Base-by-base conservation (phyloP, 2,888 invertebrate genomes). In the Xylota sylvarum region DNA sequence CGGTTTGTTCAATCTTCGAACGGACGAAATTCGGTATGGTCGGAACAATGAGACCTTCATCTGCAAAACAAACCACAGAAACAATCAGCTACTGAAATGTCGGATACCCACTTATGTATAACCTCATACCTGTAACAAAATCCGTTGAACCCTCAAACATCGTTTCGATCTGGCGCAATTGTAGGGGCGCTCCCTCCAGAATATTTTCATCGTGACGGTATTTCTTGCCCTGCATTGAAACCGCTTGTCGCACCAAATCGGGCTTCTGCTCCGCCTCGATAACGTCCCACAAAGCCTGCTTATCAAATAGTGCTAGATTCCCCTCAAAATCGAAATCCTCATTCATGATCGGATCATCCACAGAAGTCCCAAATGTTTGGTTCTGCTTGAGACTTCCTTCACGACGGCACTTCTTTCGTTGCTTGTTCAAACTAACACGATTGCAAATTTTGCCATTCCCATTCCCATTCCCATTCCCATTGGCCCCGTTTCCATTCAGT, bases 241-340 rank as follows among this genome's bases (percentile, higher is more conserved):
- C 89, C 0, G 90, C 88, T 76, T 90, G 90, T 19, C 91, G 90
- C 77, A 95, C 93, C 35, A 95, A 92, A 89, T 95, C 95, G 0
- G 95, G 95, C 89, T 94, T 95, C 81, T 94, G 94, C 23, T 92
- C 91, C 89, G 93, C 92, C 90, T 95, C 95, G 60, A 96, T 94
- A 92, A 96, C 95, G 89, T 96, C 95, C 95, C 96, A 96, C 62
- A 96, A 94, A 27, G 96, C 96, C 93, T 95, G 93, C 93, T 98
- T 98, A 93, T 98, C 96, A 93, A 98, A 98, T 60, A 98, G 93
- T 23, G 97, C 97, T 73, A 98, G 94, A 93, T 98, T 98, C 88
- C 97, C 97, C 91, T 98, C 98, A 94, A 98, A 98, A 94, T 98
- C 98, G 93, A 98, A 98, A 90, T 98, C 98, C 91, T 96, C 91